These are phyloP conservation scores for Mormyrus hasselquistii DNA, from an alignment of 2,797 vertebrate species.

Conservation along the genomic window DNA sequence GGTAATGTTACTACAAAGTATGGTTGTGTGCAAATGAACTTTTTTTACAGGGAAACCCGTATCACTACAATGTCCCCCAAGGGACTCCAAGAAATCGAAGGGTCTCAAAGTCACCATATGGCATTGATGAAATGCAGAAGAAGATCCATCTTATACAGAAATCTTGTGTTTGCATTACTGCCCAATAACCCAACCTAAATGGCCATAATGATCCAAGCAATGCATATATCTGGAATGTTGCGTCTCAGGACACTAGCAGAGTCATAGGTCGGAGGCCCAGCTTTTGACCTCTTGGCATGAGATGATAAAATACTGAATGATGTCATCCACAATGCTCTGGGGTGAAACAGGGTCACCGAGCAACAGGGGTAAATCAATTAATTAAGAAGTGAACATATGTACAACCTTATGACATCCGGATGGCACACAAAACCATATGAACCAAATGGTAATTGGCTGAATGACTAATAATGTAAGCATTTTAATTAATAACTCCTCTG, in stretches of 20 bases:
- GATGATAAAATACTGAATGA: conserved; percentile 17
- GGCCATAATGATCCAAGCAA: conserved; percentile 10
- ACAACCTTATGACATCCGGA: background rate
- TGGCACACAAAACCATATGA: background rate
- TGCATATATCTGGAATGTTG: background rate
- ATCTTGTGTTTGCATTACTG: conserved; percentile 9
- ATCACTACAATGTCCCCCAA: conserved; percentile 6
- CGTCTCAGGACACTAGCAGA: background rate
- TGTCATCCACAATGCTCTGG: conserved; percentile 9
- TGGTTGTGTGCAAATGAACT: background rate
- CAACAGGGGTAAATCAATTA: background rate
- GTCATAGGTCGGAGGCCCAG: background rate
- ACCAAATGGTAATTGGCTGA: background rate
- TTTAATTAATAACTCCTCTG: conserved; percentile 1
- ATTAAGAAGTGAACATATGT: background rate
- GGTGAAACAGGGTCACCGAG: background rate
- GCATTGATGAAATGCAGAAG: conserved; percentile 12
- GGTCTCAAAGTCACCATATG: conserved; percentile 7
- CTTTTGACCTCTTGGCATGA: background rate
- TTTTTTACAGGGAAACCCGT: background rate
- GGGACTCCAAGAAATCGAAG: conserved; percentile 16
- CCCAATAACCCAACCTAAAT: conserved; percentile 11
- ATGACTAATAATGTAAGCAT: background rate
- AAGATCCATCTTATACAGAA: background rate
- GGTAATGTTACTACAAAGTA: background rate